Evolutionary conservation across 2,888 invertebrate genomes (phyloP), one percentile per base, ranked within the genome.

Genomic region (Zygaena filipendulae): DNA sequence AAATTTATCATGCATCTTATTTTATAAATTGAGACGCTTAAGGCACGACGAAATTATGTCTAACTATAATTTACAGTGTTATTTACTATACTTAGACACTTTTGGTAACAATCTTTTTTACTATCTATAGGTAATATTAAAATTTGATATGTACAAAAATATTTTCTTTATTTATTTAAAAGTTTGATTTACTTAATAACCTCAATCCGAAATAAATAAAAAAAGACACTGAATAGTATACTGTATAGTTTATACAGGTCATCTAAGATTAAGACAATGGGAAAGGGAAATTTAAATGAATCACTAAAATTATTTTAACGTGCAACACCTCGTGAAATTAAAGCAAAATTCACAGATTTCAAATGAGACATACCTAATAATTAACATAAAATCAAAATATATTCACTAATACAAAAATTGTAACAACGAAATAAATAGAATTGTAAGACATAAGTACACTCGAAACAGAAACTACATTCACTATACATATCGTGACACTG

Each of bases 61-160:
- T 77, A 69, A 57, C 55, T 75, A 68, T 45, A 63, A 55, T 59
- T 44, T 63, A 64, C 46, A 52, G n/a, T n/a, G n/a, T n/a, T n/a
- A 22, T 38, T 44, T 49, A 49, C 38, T 41, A 53, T 67, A n/a
- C n/a, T n/a, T n/a, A 67, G 67, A 75, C 72, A 71, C 68, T 67
- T 57, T 66, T 66, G 77, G 77, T 77, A 77, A 77, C 77, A 62
- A 58, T 62, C 52, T 62, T 61, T 59, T 51, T 58, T 54, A 55
- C 68, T n/a, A n/a, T n/a, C n/a, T n/a, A n/a, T n/a, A n/a, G n/a
- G n/a, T n/a, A n/a, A n/a, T n/a, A n/a, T n/a, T n/a, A 63, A 72
- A 67, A 66, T 63, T 64, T 79, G 77, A 79, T 79, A 79, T 79
- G 77, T 79, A 77, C 77, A 79, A 79, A 79, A 77, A 77, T 79